Conservation (phyloP, 2,888 invertebrate species). For the Abrostola tripartita region DNA sequence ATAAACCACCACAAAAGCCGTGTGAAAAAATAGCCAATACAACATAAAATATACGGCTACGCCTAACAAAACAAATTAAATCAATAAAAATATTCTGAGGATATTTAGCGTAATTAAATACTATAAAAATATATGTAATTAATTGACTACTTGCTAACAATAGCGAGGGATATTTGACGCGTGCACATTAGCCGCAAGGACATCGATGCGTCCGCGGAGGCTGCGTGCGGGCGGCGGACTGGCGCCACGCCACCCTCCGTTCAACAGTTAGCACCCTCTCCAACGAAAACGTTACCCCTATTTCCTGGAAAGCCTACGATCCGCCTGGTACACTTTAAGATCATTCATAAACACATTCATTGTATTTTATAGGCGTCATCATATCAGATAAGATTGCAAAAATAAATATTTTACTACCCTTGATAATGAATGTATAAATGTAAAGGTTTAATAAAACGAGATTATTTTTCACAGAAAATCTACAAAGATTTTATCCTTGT, state of each 20-base stretch:
- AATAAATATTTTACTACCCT: no score
- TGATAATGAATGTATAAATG: no score
- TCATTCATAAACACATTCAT: conserved; percentile 27
- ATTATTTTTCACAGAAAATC: no score
- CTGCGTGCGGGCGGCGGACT: conserved; percentile 78
- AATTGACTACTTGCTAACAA: conserved; percentile 39
- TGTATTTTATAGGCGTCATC: neutral
- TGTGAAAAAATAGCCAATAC: conserved; percentile 28
- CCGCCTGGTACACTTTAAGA: conserved; percentile 46
- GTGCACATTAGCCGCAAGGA: conserved; percentile 54
- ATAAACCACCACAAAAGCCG: conserved; percentile 16
- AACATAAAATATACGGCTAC: conserved; percentile 20
- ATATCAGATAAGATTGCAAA: no score
- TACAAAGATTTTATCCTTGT: no score
- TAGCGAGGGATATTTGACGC: conserved; percentile 51
- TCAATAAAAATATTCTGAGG: neutral
- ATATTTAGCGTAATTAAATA: conserved; percentile 8
- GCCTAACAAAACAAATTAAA: neutral
- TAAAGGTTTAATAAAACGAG: no score
- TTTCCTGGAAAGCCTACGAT: conserved; percentile 57
- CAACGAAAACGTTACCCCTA: conserved; percentile 69
- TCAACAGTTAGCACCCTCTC: conserved; percentile 87
- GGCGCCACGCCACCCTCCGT: conserved; percentile 81
- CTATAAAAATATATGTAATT: conserved; percentile 21
- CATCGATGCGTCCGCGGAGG: conserved; percentile 66